phyloP scores from a whole-genome alignment of 2,797 vertebrate genomes.

The Pteropus rufus region DNA sequence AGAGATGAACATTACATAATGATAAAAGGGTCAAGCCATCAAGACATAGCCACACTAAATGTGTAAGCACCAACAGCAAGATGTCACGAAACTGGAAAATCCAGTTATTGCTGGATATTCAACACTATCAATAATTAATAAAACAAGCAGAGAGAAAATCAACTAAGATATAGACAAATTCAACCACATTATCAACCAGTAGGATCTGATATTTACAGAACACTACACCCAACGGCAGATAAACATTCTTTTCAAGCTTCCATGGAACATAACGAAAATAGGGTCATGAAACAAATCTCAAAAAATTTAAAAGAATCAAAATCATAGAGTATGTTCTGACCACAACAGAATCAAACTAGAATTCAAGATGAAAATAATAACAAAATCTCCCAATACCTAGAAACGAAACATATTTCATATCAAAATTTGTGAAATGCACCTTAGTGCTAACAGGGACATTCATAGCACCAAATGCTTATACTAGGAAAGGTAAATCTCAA shows the following conservation, averaged over 20 bases:
- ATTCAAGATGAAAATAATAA: neutral
- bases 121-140: neutral
- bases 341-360: neutral
- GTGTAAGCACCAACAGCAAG: neutral
- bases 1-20: neutral
- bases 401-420: neutral
- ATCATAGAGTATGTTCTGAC: neutral
- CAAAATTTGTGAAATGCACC: neutral
- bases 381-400: neutral
- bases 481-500: neutral
- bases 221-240: neutral
- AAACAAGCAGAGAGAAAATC: neutral
- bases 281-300: neutral
- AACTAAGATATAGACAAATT: neutral
- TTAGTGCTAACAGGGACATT: neutral
- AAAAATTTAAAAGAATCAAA: conserved; percentile 26
- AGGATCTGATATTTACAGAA: neutral
- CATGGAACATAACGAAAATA: neutral
- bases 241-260: neutral
- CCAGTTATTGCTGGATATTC: neutral
- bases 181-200: neutral
- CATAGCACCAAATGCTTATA: neutral
- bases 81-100: neutral
- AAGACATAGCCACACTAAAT: neutral
- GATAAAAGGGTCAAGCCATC: neutral